These are phyloP conservation scores for Platynereis dumerilii DNA, from an alignment of 2,888 invertebrate genomes.

Conservation along the genomic window DNA sequence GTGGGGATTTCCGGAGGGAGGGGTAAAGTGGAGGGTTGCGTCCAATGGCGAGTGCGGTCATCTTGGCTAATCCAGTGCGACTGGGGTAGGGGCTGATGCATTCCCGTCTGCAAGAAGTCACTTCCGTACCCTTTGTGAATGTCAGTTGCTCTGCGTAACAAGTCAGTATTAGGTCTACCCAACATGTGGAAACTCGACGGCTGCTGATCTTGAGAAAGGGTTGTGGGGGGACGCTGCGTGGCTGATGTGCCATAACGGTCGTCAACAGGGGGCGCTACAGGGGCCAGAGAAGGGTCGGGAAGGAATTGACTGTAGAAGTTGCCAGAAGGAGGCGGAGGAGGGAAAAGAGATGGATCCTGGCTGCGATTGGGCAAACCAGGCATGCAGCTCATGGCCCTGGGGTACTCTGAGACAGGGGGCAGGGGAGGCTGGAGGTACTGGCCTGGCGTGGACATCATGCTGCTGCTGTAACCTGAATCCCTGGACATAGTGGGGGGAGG, in stretches of 20 bases:
- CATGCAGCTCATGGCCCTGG: not conserved
- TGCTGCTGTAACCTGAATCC: not conserved
- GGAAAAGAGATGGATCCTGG: not conserved
- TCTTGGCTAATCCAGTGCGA: constrained; percentile 31
- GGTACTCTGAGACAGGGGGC: constrained; percentile 1
- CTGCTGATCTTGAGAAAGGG: constrained; percentile 17
- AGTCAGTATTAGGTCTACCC: constrained; percentile 25
- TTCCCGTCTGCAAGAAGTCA: constrained; percentile 11
- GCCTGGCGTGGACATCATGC: constrained; percentile 4
- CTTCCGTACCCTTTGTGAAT: constrained; percentile 18
- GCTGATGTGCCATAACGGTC: constrained; percentile 13
- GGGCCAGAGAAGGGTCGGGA: constrained; percentile 11
- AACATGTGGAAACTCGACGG: constrained; percentile 23
- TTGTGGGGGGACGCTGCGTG: not conserved
- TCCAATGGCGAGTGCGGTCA: constrained; percentile 33
- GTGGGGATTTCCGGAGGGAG: constrained; percentile 27
- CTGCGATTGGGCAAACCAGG: not conserved
- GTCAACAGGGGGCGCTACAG: constrained; percentile 14
- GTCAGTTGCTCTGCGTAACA: constrained; percentile 29
- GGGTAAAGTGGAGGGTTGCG: constrained; percentile 31
- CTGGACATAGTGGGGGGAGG: not conserved
- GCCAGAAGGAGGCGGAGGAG: constrained; percentile 11
- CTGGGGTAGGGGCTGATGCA: constrained; percentile 14
- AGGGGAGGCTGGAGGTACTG: constrained; percentile 1
- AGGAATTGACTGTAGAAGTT: constrained; percentile 23